A percentile compares a stretch with the other conserved stretches of the same genome.
Conservation (phyloP, 2,797 vertebrate species). For the Onychomys arenicola region DNA sequence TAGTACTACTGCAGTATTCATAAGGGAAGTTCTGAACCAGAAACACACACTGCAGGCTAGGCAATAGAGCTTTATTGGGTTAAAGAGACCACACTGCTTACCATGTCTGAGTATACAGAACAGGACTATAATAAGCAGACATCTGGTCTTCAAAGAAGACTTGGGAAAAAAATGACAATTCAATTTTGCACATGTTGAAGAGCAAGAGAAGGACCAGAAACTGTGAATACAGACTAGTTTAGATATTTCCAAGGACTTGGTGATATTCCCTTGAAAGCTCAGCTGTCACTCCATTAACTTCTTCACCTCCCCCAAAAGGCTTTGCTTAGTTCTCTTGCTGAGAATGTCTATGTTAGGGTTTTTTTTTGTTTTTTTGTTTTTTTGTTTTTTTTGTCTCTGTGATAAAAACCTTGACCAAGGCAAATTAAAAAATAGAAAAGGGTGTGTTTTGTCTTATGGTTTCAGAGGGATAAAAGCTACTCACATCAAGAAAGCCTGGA, state of each 20-base stretch:
- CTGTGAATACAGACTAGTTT: neutral
- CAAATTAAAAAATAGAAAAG: too few relatives aligned
- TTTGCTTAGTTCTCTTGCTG: too few relatives aligned
- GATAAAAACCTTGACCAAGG: neutral
- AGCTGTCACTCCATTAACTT: neutral
- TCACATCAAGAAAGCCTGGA: neutral
- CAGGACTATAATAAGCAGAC: neutral
- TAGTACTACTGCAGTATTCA: neutral
- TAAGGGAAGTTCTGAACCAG: neutral
- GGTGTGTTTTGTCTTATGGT: too few relatives aligned
- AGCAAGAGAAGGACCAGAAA: neutral
- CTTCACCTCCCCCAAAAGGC: accelerated
- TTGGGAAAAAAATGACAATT: neutral
- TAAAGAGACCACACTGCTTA: neutral
- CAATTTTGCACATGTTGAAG: neutral
- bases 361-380: too few relatives aligned
- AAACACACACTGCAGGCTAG: neutral
- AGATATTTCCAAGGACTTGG: too few relatives aligned
- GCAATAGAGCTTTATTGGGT: neutral
- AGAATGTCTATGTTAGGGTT: neutral
- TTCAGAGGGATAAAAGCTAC: neutral
- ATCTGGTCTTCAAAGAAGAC: neutral
- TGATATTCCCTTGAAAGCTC: accelerated
- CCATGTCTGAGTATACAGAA: neutral
- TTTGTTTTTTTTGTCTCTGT: too few relatives aligned